Base-by-base conservation (phyloP, 1,140 invertebrate species). In the Pararge aegeria region DNA sequence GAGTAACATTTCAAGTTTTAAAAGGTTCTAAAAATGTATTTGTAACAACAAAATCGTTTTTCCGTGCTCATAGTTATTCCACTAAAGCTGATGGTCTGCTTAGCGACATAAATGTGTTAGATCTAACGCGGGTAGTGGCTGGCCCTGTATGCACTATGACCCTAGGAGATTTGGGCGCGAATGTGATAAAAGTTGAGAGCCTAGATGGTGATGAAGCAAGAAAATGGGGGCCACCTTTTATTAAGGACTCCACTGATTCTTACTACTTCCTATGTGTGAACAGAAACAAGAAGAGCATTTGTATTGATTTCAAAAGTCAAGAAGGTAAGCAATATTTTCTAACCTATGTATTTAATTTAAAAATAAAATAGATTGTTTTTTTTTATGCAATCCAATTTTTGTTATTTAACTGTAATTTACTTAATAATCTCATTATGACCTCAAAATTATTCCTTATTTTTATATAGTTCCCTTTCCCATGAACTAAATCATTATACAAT, bases 281-380 rank as follows among this genome's bases (percentile, higher is more conserved):
- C 90, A 93, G 98, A 64, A 99, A 99, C 83, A 99, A 99, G 86
- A 97, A 97, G 82, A 99, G 97, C 82, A 90, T 99, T 44, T 97
- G 95, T 68, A 90, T 99, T 38, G 93, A 99, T 85, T 84, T 99
- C 1, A 97, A 97, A 77, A 89, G 90, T 15, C 46, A 74, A 19
- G 83, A 93, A 83, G 89, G 89, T 90, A 81, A 78, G 77, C 65
- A n/a, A n/a, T n/a, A n/a, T n/a, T n/a, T n/a, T n/a, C n/a, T n/a
- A n/a, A n/a, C n/a, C n/a, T n/a, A 38, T 4, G 18, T 34, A 19
- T 55, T 53, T 44, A 55, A 38, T n/a, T 16, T 42, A 42, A 42
- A 16, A 16, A 42, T 13, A 16, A n/a, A n/a, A n/a, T n/a, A n/a
- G n/a, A n/a, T n/a, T n/a, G n/a, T n/a, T n/a, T n/a, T n/a, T n/a